phyloP scores from a whole-genome alignment of 1,140 invertebrate species.

The Condylostylus longicornis region DNA sequence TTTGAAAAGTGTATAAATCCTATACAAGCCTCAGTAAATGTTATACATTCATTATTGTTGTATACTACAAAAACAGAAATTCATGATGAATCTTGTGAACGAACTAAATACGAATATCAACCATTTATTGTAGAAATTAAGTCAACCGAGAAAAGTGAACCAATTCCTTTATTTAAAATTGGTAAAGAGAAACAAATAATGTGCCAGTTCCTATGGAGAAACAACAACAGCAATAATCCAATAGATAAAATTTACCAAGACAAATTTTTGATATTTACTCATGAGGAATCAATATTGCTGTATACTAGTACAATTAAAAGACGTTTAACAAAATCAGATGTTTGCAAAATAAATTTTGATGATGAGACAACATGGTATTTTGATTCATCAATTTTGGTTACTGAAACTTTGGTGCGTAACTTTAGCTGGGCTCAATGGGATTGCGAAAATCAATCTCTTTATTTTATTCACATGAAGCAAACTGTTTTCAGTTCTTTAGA shows the following conservation, averaged over 20 bases:
- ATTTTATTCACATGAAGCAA: constrained; percentile 60
- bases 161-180: constrained; percentile 39
- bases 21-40: constrained; percentile 64
- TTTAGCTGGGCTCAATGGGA: constrained; percentile 77
- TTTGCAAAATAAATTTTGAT: constrained; percentile 27
- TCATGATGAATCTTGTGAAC: constrained; percentile 5
- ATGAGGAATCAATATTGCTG: constrained; percentile 44
- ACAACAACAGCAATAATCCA: constrained; percentile 42
- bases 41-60: constrained; percentile 45
- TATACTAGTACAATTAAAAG: constrained; percentile 22
- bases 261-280: constrained; percentile 58
- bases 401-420: constrained; percentile 48
- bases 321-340: constrained; percentile 8
- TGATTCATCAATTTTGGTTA: constrained; percentile 37
- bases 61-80: constrained; percentile 41
- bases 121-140: constrained; percentile 46
- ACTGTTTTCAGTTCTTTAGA: constrained; percentile 34
- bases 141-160: constrained; percentile 32
- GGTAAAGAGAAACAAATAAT: constrained; percentile 48
- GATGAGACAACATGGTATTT: constrained; percentile 35
- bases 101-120: constrained; percentile 31
- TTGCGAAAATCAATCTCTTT: constrained; percentile 48
- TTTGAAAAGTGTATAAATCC: constrained; percentile 48
- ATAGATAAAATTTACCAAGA: constrained; percentile 43
- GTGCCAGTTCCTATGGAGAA: constrained; percentile 61